Conservation (phyloP, 2,888 invertebrate species). For the Dorcus hopei region DNA sequence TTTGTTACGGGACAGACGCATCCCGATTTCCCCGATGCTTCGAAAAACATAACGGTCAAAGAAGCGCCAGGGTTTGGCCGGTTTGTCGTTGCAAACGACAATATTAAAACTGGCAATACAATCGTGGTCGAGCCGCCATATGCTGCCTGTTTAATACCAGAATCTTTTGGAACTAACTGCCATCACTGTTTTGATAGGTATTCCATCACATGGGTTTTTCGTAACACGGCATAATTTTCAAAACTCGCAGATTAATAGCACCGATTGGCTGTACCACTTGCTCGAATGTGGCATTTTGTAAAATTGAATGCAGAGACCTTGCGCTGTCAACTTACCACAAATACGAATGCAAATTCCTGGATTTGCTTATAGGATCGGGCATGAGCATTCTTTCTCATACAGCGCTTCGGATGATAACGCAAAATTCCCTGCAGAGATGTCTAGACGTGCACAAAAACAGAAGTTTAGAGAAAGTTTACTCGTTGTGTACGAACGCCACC, state of each 20-base stretch:
- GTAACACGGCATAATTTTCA: not conserved
- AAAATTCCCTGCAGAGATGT: constrained; percentile 55
- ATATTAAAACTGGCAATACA: constrained; percentile 67
- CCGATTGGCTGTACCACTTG: constrained; percentile 72
- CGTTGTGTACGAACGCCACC: constrained; percentile 64
- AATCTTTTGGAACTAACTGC: constrained; percentile 75
- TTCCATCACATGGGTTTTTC: not conserved
- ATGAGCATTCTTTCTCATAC: constrained; percentile 78
- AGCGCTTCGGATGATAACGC: constrained; percentile 74
- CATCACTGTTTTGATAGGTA: constrained; percentile 76
- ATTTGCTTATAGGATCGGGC: constrained; percentile 70
- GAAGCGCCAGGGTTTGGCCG: constrained; percentile 65
- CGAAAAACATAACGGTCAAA: constrained; percentile 58
- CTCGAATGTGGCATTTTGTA: constrained; percentile 75
- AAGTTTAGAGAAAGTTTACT: constrained; percentile 54
- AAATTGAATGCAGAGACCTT: constrained; percentile 59
- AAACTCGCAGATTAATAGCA: constrained; percentile 54
- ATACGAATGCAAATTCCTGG: constrained; percentile 72
- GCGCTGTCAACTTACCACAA: constrained; percentile 68
- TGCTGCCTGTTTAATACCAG: constrained; percentile 69
- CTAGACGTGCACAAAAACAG: constrained; percentile 52
- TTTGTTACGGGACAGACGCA: constrained; percentile 14
- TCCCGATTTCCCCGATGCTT: constrained; percentile 54
- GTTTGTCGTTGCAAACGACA: constrained; percentile 62
- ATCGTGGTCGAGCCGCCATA: constrained; percentile 70